A percentile compares a stretch with the other conserved stretches of the same genome.
Conservation (phyloP, 1,140 invertebrate species). For the Drosophila seguyi region DNA sequence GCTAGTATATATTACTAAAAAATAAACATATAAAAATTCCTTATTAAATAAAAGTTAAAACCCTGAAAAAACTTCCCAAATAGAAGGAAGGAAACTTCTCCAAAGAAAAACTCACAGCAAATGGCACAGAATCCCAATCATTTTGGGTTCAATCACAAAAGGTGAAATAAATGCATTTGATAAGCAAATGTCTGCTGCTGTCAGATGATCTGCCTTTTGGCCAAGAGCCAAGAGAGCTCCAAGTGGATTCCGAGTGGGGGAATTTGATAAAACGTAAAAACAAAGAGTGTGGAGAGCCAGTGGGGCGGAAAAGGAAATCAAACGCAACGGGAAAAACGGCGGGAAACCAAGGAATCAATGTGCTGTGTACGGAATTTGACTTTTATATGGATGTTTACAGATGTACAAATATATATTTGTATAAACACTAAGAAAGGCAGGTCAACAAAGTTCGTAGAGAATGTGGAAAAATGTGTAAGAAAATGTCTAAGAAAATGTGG, state of each 20-base stretch:
- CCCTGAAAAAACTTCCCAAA: too few species aligned
- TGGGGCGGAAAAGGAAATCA: constrained; percentile 44
- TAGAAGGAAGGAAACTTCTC: too few species aligned
- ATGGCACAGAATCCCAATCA: not conserved
- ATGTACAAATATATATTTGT: not conserved
- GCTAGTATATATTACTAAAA: too few species aligned
- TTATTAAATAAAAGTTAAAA: too few species aligned
- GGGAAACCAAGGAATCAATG: constrained; percentile 14
- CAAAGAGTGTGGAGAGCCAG: not conserved
- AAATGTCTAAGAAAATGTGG: too few species aligned
- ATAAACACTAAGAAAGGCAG: not conserved
- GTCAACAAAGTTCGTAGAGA: constrained; percentile 36
- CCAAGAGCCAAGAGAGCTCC: constrained; percentile 16
- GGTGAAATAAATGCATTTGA: constrained; percentile 11
- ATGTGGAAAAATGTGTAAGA: not conserved
- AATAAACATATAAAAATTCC: too few species aligned
- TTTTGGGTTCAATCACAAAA: not conserved
- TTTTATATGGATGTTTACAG: constrained; percentile 2
- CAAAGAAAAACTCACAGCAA: too few species aligned
- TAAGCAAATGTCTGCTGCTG: constrained; percentile 43
- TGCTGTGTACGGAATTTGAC: constrained; percentile 36
- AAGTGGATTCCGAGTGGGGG: constrained; percentile 15
- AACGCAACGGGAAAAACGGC: constrained; percentile 33
- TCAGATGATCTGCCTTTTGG: constrained; percentile 35
- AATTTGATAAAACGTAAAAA: constrained; percentile 56